Conservation (phyloP, 2,797 vertebrate genomes). For the Huso huso region DNA sequence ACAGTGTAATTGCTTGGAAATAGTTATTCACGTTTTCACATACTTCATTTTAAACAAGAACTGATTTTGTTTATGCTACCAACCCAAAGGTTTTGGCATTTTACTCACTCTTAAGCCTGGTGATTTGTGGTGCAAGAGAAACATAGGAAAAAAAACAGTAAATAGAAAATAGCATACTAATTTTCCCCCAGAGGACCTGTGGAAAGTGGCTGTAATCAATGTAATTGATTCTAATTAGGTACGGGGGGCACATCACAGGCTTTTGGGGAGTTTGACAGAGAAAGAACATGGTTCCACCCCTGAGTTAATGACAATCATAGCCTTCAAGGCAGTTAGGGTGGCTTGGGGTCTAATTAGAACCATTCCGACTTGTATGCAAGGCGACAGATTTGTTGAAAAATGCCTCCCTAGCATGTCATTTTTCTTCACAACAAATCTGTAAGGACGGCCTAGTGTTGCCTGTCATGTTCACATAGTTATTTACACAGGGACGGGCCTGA, state of each 20-base stretch:
- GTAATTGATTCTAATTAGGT: constrained; percentile 57
- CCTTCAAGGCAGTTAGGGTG: constrained; percentile 28
- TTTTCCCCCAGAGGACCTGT: constrained; percentile 44
- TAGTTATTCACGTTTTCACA: constrained; percentile 30
- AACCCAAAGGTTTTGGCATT: constrained; percentile 13
- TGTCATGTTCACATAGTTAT: too few relatives aligned
- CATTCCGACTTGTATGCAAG: constrained; percentile 27
- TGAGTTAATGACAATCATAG: constrained; percentile 40
- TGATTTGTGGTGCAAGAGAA: constrained; percentile 21
- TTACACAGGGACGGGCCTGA: neutral
- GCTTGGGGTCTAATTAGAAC: constrained; percentile 40
- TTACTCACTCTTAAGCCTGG: constrained; percentile 19
- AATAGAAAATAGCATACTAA: constrained; percentile 22
- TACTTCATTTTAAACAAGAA: constrained; percentile 29
- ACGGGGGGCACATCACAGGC: constrained; percentile 39
- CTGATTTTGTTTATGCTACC: constrained; percentile 35
- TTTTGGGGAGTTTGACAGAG: constrained; percentile 17
- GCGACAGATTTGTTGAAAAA: too few relatives aligned
- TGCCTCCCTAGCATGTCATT: too few relatives aligned
- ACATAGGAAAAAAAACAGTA: constrained; percentile 31
- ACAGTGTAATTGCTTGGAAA: constrained; percentile 30
- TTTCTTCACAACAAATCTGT: too few relatives aligned
- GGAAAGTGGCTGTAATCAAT: constrained; percentile 49
- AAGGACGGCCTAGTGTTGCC: too few relatives aligned
- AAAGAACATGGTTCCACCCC: constrained; percentile 27